Percentiles rank a stretch among this genome's conserved stretches.
phyloP scores from a whole-genome alignment of 2,113 vertebrate species.

The Physeter macrocephalus region DNA sequence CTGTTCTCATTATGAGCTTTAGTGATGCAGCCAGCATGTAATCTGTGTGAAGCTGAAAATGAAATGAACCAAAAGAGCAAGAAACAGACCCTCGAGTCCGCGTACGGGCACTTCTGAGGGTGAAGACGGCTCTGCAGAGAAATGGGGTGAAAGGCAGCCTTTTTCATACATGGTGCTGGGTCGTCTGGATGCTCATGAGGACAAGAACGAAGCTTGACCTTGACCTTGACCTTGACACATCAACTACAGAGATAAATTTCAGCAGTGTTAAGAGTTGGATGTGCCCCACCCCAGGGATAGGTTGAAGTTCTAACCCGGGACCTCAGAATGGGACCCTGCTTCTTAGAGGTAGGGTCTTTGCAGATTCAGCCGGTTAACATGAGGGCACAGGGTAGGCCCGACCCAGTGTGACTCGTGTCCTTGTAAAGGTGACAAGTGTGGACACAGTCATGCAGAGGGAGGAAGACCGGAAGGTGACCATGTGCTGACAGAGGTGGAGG shows the following conservation, averaged over 20 bases:
- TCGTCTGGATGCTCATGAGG: rapidly evolving
- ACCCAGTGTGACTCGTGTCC: not conserved
- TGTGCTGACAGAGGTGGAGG: not conserved
- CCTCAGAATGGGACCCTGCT: not conserved
- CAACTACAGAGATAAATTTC: rapidly evolving
- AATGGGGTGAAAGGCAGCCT: rapidly evolving
- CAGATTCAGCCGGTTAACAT: not conserved
- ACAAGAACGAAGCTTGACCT: rapidly evolving
- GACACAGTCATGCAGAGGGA: not conserved
- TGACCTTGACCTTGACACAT: rapidly evolving
- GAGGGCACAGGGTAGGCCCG: not conserved
- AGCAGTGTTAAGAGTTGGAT: not conserved
- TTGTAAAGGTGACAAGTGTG: not conserved
- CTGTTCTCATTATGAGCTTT: not conserved
- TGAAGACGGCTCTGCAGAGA: not conserved
- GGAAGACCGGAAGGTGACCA: not conserved
- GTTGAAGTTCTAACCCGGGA: rapidly evolving
- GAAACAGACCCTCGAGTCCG: not conserved
- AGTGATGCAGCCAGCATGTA: rapidly evolving
- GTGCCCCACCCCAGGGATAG: no score
- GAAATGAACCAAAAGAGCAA: not conserved
- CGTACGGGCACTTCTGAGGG: not conserved
- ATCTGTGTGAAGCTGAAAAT: no score
- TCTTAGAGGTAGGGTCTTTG: not conserved
- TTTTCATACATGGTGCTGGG: not conserved